Evolutionary conservation across 2,113 vertebrate genomes (phyloP), one percentile per base, ranked within the genome.

Genomic region (Pyrgilauda ruficollis): DNA sequence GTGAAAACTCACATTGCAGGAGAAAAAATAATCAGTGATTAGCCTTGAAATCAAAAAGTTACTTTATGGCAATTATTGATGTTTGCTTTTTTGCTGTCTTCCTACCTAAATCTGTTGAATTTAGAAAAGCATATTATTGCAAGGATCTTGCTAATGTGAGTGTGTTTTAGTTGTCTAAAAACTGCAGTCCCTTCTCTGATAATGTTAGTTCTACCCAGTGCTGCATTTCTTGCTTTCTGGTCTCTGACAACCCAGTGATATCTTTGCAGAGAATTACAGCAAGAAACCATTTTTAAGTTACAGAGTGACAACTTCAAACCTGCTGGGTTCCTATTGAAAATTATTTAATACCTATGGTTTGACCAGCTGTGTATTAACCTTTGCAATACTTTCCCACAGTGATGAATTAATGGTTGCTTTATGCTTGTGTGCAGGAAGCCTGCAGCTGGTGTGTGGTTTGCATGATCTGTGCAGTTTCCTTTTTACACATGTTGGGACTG

Each of bases 331-430:
- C 83, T 76, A 0, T 4, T 94, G 89, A 74, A 89, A 93, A 39
- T 39, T 67, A 50, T 89, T 92, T 85, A 43, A 88, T 87, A 82
- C 59, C 90, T 87, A 9, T 64, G 47, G 66, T 95, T 96, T 85
- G 64, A 43, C 89, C 79, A 93, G 76, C 75, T 41, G 1, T 8
- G 11, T 62, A 59, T 93, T 78, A 93, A 85, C 73, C 61, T 96
- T 84, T 93, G 83, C 46, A 95, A 2, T 88, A 28, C 53, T 63
- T 67, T 81, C 83, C 94, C 41, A 33, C 73, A 72, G 85, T 58
- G 96, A 89, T 63, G 86, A 89, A 76, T 94, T 88, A 69, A 49
- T 64, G 87, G 84, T 87, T 97, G 76, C 62, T 96, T 96, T 87
- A 10, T 61, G 37, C 58, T 76, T 81, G 52, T 5, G 12, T 35